Base-by-base conservation (phyloP, 2,797 vertebrate species). In the Podarcis siculus region DNA sequence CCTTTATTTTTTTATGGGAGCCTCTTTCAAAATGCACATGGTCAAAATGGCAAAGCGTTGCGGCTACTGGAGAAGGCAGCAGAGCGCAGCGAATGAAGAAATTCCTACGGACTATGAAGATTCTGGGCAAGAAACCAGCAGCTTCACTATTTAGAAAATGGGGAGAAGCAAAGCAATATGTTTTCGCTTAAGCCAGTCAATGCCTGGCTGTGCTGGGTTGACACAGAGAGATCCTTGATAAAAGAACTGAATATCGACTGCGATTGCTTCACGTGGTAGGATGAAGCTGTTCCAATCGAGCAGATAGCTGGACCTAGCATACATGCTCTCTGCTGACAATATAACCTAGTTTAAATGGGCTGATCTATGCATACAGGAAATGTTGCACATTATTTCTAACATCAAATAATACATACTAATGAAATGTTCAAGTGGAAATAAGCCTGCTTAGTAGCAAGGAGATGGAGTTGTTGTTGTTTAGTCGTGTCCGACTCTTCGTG, bases 1-100 rank as follows among this genome's bases (percentile, higher is more conserved):
- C 91, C 96, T 99, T 10, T 99, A 99, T 0, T 90, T 96, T 86
- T 98, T 98, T 10, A 91, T 98, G 87, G 98, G 98, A 0, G 96
- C 97, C 0, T 98, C 98, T 66, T 98, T 99, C 92, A 98, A 97
- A 95, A 97, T 94, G 92, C 96, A 97, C 3, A 82, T 99, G 88
- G 92, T 96, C 90, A 98, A 97, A 95, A 96, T 97, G 0, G 98
- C 96, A 79, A 99, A 99, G 95, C 96, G 90, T 77, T 96, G 95
- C 0, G 95, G 97, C 0, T 79, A 94, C 89, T 87, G 93, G 93
- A 98, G 95, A 92, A 95, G 95, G 83, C 97, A 95, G 86, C 95
- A 90, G 83, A 93, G 92, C 3, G 82, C 85, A 87, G 94, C 87
- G 10, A 80, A 49, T 71, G 97, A 97, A 71, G 97, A 97, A 83